These are phyloP conservation scores for Phrynosoma blainvillii DNA, from an alignment of 2,113 vertebrate species.

Conservation along the genomic window DNA sequence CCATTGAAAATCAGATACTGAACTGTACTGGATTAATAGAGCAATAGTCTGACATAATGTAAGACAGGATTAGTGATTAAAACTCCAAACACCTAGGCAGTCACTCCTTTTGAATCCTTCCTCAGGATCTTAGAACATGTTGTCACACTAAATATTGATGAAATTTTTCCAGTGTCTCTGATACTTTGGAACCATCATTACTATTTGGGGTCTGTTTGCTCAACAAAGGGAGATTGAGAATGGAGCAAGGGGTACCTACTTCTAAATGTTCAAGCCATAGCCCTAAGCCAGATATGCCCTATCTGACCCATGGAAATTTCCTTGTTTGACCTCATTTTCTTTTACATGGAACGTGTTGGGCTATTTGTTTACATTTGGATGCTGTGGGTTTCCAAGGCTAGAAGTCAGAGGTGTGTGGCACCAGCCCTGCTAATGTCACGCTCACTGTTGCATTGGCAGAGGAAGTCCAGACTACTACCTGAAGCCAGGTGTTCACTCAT, in stretches of 20 bases:
- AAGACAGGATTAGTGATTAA: not conserved
- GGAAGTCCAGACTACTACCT: too few relatives aligned
- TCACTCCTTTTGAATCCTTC: not conserved
- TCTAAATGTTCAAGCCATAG: not conserved
- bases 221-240: not conserved
- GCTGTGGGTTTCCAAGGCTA: not conserved
- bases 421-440: too few relatives aligned
- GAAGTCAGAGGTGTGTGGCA: too few relatives aligned
- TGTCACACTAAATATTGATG: not conserved
- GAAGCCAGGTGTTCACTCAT: too few relatives aligned
- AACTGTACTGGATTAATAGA: not conserved
- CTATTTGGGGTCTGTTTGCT: not conserved
- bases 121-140: not conserved
- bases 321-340: not conserved
- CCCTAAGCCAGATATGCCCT: too few relatives aligned
- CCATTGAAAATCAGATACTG: not conserved
- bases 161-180: too few relatives aligned
- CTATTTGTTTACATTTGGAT: not conserved
- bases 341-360: not conserved
- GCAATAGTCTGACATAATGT: not conserved
- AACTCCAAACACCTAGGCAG: not conserved
- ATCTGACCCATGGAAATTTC: too few relatives aligned
- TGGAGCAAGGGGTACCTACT: not conserved
- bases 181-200: too few relatives aligned
- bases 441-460: too few relatives aligned